Conservation (phyloP, 2,888 invertebrate species). For the Siphlonurus alternatus region DNA sequence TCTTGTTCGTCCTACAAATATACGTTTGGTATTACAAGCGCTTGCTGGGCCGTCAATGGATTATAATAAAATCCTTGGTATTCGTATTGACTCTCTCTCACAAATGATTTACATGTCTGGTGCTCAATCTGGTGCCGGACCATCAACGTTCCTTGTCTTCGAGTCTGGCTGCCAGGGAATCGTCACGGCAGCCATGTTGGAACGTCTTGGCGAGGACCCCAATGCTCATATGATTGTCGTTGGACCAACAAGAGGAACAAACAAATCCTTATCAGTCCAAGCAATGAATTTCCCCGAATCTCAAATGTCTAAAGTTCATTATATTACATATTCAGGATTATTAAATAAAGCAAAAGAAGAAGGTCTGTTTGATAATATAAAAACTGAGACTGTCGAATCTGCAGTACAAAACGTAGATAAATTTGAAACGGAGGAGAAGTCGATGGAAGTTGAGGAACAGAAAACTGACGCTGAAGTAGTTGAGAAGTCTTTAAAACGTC, state of each 20-base stretch:
- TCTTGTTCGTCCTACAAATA: conserved; percentile 59
- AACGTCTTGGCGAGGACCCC: conserved; percentile 50
- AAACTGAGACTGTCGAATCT: conserved; percentile 12
- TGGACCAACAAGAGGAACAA: conserved; percentile 62
- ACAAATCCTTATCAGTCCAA: conserved; percentile 35
- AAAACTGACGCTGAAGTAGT: not conserved
- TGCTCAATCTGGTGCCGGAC: conserved; percentile 50
- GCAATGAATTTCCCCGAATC: conserved; percentile 64
- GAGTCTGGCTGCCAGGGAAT: conserved; percentile 82
- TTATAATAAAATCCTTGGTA: conserved; percentile 51
- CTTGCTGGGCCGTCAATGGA: conserved; percentile 53
- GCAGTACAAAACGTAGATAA: conserved; percentile 6
- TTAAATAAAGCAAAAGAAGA: conserved; percentile 11
- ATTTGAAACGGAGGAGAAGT: not conserved
- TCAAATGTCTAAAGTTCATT: conserved; percentile 31
- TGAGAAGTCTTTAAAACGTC: not conserved
- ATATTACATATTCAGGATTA: conserved; percentile 9
- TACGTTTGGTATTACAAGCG: conserved; percentile 67
- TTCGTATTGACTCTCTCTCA: conserved; percentile 75
- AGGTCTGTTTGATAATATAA: conserved; percentile 8
- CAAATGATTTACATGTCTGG: conserved; percentile 74
- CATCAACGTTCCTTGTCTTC: conserved; percentile 51
- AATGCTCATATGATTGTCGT: conserved; percentile 50
- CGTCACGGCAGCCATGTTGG: conserved; percentile 63
- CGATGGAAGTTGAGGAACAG: not conserved